Base-by-base conservation (phyloP, 2,797 vertebrate species). In the Cynodonichthys magdalenae region DNA sequence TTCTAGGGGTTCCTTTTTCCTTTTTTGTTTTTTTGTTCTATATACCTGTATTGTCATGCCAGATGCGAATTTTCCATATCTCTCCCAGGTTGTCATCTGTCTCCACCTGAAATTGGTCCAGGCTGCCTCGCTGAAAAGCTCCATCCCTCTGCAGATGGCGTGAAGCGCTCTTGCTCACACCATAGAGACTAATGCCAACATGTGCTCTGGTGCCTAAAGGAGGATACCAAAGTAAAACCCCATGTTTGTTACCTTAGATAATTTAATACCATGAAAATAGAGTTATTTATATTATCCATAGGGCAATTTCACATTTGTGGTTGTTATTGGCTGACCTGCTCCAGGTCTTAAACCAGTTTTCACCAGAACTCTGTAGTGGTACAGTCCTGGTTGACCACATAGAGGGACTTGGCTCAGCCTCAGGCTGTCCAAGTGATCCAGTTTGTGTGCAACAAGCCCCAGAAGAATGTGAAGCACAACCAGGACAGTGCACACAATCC, bases 1-100 rank as follows among this genome's bases (percentile, higher is more conserved):
- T 39, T 39, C 36, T 39, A 11, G 36, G 36, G 36, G 10, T 39
- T 12, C 36, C 36, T 11, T 11, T 39, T 39, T 39, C 2, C 0
- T 12, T 12, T 39, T 39, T 39, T 11, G 1, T 6, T 31, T 31
- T 6, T 31, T 31, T 31, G 8, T 31, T 11, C 36, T 10, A 11
- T 39, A 14, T 73, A 94, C 94, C 94, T 69, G 94, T 95, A 84
- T 95, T 95, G 69, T 95, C 93, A 28, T 95, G 94, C 94, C 94
- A 95, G 58, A 95, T 82, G 39, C 89, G 88, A 47, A 95, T 94
- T 87, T 95, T 95, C 93, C 93, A 94, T 51, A 94, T 86, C 67
- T 95, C 93, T 56, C 93, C 92, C 60, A 95, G 73, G 79, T 85
- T 92, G 71, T 85, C 77, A 5, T 95, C 91, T 0, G 92, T 94